A percentile compares a stretch with the other conserved stretches of the same genome.
Evolutionary conservation across 1,140 invertebrate genomes (phyloP).

Genomic region (Agrypnia vestita): DNA sequence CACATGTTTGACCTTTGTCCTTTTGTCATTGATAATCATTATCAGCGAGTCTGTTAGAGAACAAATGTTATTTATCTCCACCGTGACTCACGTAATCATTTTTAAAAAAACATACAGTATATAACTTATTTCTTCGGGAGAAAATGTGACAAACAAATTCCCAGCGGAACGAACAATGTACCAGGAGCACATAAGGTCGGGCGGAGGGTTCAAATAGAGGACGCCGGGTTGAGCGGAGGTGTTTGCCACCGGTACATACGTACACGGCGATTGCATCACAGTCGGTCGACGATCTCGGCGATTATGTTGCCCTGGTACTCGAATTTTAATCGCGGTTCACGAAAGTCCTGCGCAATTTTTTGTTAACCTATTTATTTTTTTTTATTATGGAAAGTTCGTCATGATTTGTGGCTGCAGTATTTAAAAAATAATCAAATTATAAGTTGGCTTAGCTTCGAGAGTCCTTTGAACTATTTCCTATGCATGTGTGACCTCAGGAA

Average conservation of each 20-base stretch:
- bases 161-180: not conserved
- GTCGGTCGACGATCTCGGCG: not conserved
- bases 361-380: too few relatives aligned
- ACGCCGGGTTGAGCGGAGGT: not conserved
- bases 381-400: too few relatives aligned
- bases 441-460: too few relatives aligned
- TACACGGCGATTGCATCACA: not conserved
- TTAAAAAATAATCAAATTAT: too few relatives aligned
- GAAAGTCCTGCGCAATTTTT: too few relatives aligned
- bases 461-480: too few relatives aligned
- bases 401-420: too few relatives aligned
- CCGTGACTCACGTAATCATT: not conserved
- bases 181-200: constrained; percentile 2
- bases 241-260: not conserved
- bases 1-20: constrained; percentile 7
- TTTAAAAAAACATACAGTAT: not conserved
- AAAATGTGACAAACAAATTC: not conserved
- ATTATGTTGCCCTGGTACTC: not conserved
- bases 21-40: constrained; percentile 7
- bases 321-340: not conserved
- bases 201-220: not conserved
- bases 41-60: not conserved
- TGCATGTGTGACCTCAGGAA: too few relatives aligned
- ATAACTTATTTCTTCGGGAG: not conserved
- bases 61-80: not conserved